Conservation (phyloP, 2,888 invertebrate genomes). For the Philhelius pedissequus region DNA sequence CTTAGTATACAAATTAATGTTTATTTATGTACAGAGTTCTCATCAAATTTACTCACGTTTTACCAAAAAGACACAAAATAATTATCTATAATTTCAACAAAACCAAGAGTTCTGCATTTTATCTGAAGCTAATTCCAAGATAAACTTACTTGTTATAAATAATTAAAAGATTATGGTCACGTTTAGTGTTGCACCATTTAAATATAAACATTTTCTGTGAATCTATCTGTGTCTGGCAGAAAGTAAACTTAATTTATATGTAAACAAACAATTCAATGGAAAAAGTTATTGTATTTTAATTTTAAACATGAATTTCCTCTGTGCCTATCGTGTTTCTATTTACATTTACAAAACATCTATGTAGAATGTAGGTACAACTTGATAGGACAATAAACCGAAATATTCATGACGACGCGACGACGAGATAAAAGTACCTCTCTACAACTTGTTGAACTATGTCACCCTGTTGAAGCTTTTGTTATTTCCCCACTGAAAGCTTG, state of each 20-base stretch:
- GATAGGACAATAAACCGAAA: neutral
- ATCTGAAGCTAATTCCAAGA: neutral
- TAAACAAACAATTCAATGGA: conserved; percentile 9
- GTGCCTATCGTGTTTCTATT: conserved; percentile 13
- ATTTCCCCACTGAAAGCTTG: conserved; percentile 6
- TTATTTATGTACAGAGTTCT: too few species aligned
- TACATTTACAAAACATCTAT: conserved; percentile 22
- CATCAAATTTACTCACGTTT: neutral
- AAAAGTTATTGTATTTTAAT: neutral
- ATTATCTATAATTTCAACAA: too few species aligned
- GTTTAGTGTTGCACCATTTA: conserved; percentile 3
- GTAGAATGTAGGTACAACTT: neutral
- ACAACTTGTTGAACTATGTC: neutral
- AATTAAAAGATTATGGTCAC: conserved; percentile 7
- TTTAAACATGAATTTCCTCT: conserved; percentile 6
- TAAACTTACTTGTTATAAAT: neutral
- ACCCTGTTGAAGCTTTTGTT: conserved; percentile 26
- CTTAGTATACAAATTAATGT: too few species aligned
- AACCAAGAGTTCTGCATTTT: neutral
- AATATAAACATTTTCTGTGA: neutral
- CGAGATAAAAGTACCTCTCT: neutral
- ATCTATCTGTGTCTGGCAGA: neutral
- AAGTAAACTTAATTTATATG: neutral
- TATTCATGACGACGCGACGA: too few species aligned
- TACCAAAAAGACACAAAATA: neutral